Conservation (phyloP, 2,888 invertebrate species). For the Amorpha juglandis region DNA sequence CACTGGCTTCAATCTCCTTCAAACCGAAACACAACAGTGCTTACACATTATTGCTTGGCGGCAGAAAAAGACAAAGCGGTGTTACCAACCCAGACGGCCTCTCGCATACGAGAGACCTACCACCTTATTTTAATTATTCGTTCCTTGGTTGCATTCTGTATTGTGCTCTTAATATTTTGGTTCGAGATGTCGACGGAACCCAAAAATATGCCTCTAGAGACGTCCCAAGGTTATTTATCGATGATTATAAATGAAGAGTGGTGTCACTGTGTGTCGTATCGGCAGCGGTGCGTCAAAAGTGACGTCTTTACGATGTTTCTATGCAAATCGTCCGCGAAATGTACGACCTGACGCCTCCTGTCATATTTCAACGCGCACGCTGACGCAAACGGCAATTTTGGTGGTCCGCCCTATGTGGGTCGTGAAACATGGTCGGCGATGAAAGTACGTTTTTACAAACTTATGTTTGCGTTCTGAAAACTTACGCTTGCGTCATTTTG, state of each 20-base stretch:
- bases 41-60: no score
- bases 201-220: slow-evolving; percentile 6
- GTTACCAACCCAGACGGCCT: no score
- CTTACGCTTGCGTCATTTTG: no score
- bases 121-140: no score
- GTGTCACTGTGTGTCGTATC: slow-evolving; percentile 36
- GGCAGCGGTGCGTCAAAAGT: slow-evolving; percentile 53
- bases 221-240: slow-evolving; percentile 19
- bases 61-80: no score
- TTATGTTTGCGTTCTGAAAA: background rate
- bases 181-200: slow-evolving; percentile 7
- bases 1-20: no score
- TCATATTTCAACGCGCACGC: slow-evolving; percentile 49
- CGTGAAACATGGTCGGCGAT: slow-evolving; percentile 3
- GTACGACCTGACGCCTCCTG: slow-evolving; percentile 56
- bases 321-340: slow-evolving; percentile 66
- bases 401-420: slow-evolving; percentile 17
- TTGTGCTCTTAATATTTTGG: no score
- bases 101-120: no score
- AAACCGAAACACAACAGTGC: no score
- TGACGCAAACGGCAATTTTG: slow-evolving; percentile 27
- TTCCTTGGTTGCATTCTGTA: no score
- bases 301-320: slow-evolving; percentile 64
- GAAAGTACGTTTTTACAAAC: background rate
- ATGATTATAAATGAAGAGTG: slow-evolving; percentile 11